Percentiles rank a stretch among this genome's conserved stretches.
These are phyloP conservation scores for Sphyrna mokarran DNA, from an alignment of 2,113 vertebrate species.

Conservation along the genomic window DNA sequence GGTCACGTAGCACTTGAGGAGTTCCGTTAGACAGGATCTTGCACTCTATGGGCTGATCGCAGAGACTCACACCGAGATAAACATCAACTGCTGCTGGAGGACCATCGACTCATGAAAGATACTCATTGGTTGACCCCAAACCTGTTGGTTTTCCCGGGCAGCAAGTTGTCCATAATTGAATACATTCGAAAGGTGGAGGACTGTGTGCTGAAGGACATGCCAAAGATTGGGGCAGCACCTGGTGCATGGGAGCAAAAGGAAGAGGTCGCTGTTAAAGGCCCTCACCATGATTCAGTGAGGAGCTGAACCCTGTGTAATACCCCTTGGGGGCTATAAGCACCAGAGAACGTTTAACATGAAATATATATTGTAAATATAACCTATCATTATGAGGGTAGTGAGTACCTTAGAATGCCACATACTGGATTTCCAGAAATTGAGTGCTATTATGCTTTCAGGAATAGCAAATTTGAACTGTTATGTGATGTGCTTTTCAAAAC, in stretches of 20 bases:
- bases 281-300: neutral
- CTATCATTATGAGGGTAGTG: neutral
- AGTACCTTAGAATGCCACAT: neutral
- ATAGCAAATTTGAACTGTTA: neutral
- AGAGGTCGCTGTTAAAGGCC: too few relatives aligned
- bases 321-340: neutral
- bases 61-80: neutral
- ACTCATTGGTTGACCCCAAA: too few relatives aligned
- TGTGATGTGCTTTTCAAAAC: neutral
- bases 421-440: neutral
- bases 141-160: too few relatives aligned
- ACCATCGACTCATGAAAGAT: neutral
- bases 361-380: neutral
- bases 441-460: neutral
- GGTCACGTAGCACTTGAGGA: too few relatives aligned
- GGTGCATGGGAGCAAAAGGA: neutral
- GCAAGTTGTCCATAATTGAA: too few relatives aligned
- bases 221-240: neutral
- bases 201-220: too few relatives aligned
- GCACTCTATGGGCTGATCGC: too few relatives aligned
- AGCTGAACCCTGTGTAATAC: neutral
- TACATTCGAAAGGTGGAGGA: too few relatives aligned
- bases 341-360: neutral
- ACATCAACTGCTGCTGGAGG: neutral
- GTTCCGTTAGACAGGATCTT: too few relatives aligned